Evolutionary conservation across 1,140 invertebrate species (phyloP).

Genomic region (Dryas iulia): DNA sequence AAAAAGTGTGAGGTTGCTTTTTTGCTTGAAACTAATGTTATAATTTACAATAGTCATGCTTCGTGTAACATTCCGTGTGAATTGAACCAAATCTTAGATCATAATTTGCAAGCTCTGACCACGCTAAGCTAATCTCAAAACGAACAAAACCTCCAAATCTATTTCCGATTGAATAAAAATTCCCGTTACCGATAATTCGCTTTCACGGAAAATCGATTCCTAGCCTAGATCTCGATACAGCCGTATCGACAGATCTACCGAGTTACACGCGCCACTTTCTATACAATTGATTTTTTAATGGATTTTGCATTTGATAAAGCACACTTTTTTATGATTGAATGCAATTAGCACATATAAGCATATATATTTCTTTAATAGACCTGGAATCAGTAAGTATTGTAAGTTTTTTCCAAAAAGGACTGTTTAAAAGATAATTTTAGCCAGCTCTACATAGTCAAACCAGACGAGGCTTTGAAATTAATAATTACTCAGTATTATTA

Average conservation of each 20-base stretch:
- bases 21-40: no score
- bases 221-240: constrained; percentile 40
- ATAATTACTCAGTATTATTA: no score
- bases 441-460: no score
- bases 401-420: no score
- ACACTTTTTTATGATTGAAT: no score
- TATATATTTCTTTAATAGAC: no score
- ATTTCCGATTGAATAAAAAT: constrained; percentile 29
- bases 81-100: constrained; percentile 14
- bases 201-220: constrained; percentile 47
- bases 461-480: no score
- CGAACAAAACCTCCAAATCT: constrained; percentile 26
- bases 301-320: background rate
- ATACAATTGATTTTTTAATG: constrained; percentile 29
- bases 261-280: constrained; percentile 44
- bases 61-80: constrained; percentile 11
- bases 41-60: constrained; percentile 6
- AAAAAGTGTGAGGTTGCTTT: no score
- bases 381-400: no score
- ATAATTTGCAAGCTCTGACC: constrained; percentile 16
- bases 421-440: no score
- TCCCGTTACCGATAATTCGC: constrained; percentile 31
- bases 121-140: constrained; percentile 18
- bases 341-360: no score
- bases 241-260: constrained; percentile 33